Evolutionary conservation across 23 tunicate genomes (phyloP), one percentile per base, ranked within the genome.

Genomic region (Phallusia fumigata): DNA sequence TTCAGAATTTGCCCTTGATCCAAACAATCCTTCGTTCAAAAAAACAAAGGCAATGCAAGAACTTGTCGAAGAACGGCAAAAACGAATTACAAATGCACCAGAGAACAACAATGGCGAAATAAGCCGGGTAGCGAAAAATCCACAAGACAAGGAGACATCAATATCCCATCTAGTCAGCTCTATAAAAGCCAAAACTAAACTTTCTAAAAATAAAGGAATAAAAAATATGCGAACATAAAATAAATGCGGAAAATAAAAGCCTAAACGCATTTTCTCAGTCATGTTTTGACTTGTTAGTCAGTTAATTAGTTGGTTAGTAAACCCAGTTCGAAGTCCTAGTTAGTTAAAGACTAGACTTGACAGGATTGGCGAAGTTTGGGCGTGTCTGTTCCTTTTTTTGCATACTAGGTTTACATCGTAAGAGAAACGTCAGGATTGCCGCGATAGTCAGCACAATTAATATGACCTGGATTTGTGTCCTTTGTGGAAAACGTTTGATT

Each of bases 41-140:
- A 94, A 94, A 74, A 85, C 98, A 11, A 84, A 86, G 36, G 94
- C 86, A 2, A 94, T 94, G 98, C 65, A 89, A 53, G 75, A 94
- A 64, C 50, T 94, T 35, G 40, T 93, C 18, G 74, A 82, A 31
- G 92, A 88, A 74, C 83, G 97, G 64, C 97, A 92, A 30, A 34
- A 76, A 0, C 69, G 85, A 32, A 21, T 79, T 13, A 52, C 82
- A 31, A 53, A 34, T 0, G 34, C 0, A 36, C 12, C 44, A 30
- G 5, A 18, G 0, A 73, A 15, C 21, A 36, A 84, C 8, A 53
- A 53, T 31, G 75, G 3, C 3, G 28, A 22, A 21, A 30, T 0
- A 3, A 52, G 0, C 22, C 2, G 8, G 15, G 45, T 65, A 36
- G 11, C 35, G 52, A 65, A 22, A 31, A 32, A 35, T 30, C 8